Base-by-base conservation (phyloP, 2,113 vertebrate species). In the Takifugu bimaculatus region DNA sequence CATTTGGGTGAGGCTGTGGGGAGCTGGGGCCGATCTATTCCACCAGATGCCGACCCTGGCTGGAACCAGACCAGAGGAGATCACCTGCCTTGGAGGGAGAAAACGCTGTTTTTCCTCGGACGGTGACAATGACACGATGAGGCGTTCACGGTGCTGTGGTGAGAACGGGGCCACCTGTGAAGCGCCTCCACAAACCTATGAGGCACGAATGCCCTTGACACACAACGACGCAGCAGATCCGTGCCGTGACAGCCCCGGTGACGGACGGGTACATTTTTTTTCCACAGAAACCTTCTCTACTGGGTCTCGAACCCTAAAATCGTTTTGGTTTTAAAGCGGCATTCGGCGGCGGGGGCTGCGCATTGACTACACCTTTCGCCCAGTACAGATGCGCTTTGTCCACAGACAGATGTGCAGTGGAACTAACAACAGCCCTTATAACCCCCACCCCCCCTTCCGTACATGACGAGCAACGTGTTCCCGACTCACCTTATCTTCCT, bases 401-500 rank as follows among this genome's bases (percentile, higher is more conserved):
- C 55, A 26, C 60, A n/a, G 43, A 44, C 44, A 45, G 35, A 39
- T 39, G 35, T 39, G 35, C 35, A 39, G 20, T 20, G 20, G 35
- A 39, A 39, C 35, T 3, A 39, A 11, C 35, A 10, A 39, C 35
- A 1, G 7, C 9, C 6, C 35, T 10, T 2, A 2, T 10, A 10
- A 6, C 32, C 5, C 32, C 32, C 32, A 6, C 32, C 35, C 7
- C 35, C 35, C 11, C 35, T 20, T 39, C 7, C 51, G 14, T 60
- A 66, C 77, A 65, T 44, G 71, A 65, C 35, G 14, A 29, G 27
- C 54, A 25, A n/a, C 57, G 11, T 49, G 64, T 50, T 68, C 65
- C 45, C 42, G 6, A 75, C 84, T 88, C 85, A 90, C 89, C 87
- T 89, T 84, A 50, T 26, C 76, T 73, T 61, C 63, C 56, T 39